phyloP scores from a whole-genome alignment of 2,113 vertebrate species.

The Tringa solitaria region DNA sequence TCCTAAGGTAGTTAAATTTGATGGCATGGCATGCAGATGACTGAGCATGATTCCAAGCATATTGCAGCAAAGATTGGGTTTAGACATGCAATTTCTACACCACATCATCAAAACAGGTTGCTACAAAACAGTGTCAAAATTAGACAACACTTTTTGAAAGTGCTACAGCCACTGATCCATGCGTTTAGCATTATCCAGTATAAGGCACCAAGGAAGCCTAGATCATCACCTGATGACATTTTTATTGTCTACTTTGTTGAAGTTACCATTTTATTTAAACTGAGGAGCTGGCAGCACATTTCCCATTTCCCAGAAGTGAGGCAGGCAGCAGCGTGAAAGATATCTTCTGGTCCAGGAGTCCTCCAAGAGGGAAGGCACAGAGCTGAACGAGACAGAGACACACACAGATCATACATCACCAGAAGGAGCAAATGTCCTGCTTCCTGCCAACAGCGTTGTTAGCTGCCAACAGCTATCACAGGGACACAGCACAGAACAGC shows the following conservation, averaged over 20 bases:
- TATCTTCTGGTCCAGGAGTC: background rate
- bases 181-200: background rate
- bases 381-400: accelerated
- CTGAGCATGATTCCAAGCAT: background rate
- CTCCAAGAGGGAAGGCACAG: background rate
- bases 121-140: background rate
- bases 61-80: background rate
- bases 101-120: background rate
- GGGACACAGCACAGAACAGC: background rate
- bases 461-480: background rate
- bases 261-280: background rate
- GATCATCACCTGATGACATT: background rate
- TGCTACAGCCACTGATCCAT: background rate
- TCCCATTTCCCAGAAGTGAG: background rate
- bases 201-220: background rate
- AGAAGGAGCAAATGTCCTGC: background rate
- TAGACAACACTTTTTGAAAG: background rate
- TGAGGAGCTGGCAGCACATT: background rate
- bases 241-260: background rate
- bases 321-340: background rate
- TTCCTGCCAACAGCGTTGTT: background rate
- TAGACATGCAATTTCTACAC: background rate
- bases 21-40: background rate
- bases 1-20: background rate
- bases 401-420: background rate